A percentile compares a stretch with the other conserved stretches of the same genome.
These are phyloP conservation scores for Irena cyanogastra DNA, from an alignment of 2,113 vertebrate genomes.

Conservation along the genomic window DNA sequence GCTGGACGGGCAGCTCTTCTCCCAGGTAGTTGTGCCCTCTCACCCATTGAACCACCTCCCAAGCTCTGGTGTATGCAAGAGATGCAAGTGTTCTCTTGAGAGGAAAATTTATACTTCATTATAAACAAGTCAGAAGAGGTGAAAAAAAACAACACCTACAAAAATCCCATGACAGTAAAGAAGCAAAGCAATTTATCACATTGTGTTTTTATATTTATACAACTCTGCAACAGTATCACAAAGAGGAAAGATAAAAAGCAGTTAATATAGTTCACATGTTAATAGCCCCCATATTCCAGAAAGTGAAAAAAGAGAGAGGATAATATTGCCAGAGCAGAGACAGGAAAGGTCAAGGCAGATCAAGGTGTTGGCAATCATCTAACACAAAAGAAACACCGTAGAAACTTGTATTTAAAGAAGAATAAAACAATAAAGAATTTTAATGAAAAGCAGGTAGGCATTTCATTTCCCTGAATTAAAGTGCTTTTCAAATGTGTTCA, in stretches of 20 bases:
- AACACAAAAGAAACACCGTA: neutral
- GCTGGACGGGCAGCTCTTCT: neutral
- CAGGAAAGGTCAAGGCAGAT: slow-evolving; percentile 27
- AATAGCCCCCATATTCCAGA: neutral
- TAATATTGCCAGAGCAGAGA: neutral
- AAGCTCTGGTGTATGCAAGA: neutral
- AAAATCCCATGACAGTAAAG: neutral
- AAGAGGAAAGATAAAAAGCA: slow-evolving; percentile 26
- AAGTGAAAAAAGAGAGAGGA: neutral
- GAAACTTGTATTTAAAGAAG: slow-evolving; percentile 4
- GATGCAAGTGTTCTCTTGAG: neutral
- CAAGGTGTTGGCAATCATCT: neutral
- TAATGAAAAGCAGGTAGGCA: neutral
- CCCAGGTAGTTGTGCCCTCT: neutral
- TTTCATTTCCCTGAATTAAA: neutral
- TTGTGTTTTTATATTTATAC: neutral
- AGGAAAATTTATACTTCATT: neutral
- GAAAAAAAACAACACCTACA: neutral
- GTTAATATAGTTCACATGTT: neutral
- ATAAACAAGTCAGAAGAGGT: neutral
- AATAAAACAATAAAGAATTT: neutral
- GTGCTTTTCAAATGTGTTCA: neutral
- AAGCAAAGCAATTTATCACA: neutral
- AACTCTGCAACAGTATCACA: neutral
- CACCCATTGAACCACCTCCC: neutral